Evolutionary conservation across 2,888 invertebrate species (phyloP).

Genomic region (Sinelater perroti): DNA sequence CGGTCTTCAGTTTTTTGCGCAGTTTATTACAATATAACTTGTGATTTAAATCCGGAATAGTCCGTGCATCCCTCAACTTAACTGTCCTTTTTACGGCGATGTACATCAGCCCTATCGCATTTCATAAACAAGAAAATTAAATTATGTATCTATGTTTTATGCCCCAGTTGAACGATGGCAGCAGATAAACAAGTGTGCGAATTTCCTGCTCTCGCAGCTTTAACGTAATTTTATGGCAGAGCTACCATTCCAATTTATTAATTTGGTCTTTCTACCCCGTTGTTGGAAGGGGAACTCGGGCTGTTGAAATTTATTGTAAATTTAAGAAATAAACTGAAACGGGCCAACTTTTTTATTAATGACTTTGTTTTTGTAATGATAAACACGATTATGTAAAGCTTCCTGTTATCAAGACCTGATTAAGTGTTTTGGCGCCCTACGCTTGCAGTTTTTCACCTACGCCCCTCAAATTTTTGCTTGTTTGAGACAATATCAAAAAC

Average conservation of each 20-base stretch:
- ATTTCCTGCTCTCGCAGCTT: slow-evolving; percentile 20
- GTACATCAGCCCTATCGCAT: slow-evolving; percentile 7
- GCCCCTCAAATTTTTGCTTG: no score
- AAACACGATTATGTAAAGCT: no score
- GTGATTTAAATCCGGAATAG: slow-evolving; percentile 7
- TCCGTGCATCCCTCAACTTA: neutral
- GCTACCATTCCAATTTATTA: slow-evolving; percentile 30
- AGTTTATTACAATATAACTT: slow-evolving; percentile 5
- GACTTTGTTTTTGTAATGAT: no score
- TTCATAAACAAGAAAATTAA: slow-evolving; percentile 21
- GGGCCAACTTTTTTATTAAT: no score
- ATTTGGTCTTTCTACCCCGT: slow-evolving; percentile 22
- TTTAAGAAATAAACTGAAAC: slow-evolving; percentile 14
- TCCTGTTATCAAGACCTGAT: no score
- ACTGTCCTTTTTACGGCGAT: slow-evolving; percentile 1
- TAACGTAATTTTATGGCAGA: slow-evolving; percentile 26
- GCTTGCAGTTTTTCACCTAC: no score
- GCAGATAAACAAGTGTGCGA: slow-evolving; percentile 20
- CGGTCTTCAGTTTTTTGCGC: neutral
- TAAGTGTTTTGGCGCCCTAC: no score
- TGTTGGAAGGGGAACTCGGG: slow-evolving; percentile 16
- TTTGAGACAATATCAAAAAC: no score
- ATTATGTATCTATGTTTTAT: slow-evolving; percentile 22
- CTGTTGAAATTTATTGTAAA: slow-evolving; percentile 16
- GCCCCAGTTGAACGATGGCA: slow-evolving; percentile 12